These are phyloP conservation scores for Lethrus apterus DNA, from an alignment of 1,140 invertebrate genomes.

Conservation along the genomic window DNA sequence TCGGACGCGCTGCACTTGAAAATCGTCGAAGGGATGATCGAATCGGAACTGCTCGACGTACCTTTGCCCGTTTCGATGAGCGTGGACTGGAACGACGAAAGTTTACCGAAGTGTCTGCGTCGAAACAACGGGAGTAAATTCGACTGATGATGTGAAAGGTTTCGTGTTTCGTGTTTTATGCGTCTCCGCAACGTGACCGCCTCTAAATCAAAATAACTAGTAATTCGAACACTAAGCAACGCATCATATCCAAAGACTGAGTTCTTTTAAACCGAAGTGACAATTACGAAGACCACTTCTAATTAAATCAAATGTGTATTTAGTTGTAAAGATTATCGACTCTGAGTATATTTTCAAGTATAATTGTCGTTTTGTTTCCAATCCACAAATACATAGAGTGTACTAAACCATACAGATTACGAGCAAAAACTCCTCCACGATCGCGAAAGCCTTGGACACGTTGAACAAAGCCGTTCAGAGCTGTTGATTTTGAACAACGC, in stretches of 20 bases:
- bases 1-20: not conserved
- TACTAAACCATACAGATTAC: too few relatives aligned
- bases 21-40: slow-evolving; percentile 10
- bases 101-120: slow-evolving; percentile 23
- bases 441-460: too few relatives aligned
- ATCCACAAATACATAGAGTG: too few relatives aligned
- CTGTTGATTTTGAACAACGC: too few relatives aligned
- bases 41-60: slow-evolving; percentile 2
- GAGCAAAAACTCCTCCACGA: too few relatives aligned
- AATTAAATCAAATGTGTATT: slow-evolving; percentile 8
- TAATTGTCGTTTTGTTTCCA: too few relatives aligned
- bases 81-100: slow-evolving; percentile 4
- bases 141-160: slow-evolving; percentile 13
- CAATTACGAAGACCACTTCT: not conserved
- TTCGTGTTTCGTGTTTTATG: not conserved
- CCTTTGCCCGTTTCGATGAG: not conserved
- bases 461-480: too few relatives aligned
- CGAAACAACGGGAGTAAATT: slow-evolving; percentile 19
- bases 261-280: slow-evolving; percentile 2
- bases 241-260: slow-evolving; percentile 23
- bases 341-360: too few relatives aligned
- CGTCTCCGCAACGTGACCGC: not conserved
- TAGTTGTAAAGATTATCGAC: too few relatives aligned
- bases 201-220: not conserved
- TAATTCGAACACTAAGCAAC: slow-evolving; percentile 2